Evolutionary conservation across 2,797 vertebrate genomes (phyloP), one percentile per base, ranked within the genome.

Genomic region (Protosalanx chinensis): DNA sequence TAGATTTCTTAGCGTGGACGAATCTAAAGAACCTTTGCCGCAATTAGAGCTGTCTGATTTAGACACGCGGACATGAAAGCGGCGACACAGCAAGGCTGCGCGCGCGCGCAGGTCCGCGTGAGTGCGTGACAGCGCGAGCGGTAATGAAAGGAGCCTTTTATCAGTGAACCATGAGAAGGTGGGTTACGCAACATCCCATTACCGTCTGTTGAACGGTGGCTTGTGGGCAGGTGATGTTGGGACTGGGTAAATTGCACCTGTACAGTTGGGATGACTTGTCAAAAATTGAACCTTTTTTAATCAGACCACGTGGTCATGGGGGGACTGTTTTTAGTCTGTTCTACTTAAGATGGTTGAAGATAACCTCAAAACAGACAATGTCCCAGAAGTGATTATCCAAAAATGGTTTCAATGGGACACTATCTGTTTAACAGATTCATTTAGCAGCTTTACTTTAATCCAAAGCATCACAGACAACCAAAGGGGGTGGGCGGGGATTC

Each of bases 41-140:
- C 82, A 88, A 83, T 86, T 82, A 87, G 66, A 72, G 72, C 66
- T 32, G 69, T 71, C 63, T n/a, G 35, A 72, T 72, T 53, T 15
- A 16, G 13, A 53, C 35, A 37, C 35, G 6, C 35, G 35, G 35
- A 37, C 49, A 53, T 53, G 16, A 53, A 53, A 53, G 49, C 2
- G 49, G 49, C 5, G 49, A 15, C 13, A 53, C 16, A 53, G 49
- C 13, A 53, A 53, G 16, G 3, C 49, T 37, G 35, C 20, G 16
- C 8, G 6, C 10, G 62, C 10, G 8, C 20, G 35, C 20, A 7
- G 37, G 33, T 41, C 6, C 6, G 33, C 20, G 62, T 64, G n/a
- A 41, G 35, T 18, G 49, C 16, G 49, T 18, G 15, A 16, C 3
- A 53, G 15, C 16, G 49, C 2, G 49, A 53, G 15, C 16, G 16